Evolutionary conservation across 2,113 vertebrate genomes (phyloP).

Genomic region (Machaerirhynchus nigripectus): DNA sequence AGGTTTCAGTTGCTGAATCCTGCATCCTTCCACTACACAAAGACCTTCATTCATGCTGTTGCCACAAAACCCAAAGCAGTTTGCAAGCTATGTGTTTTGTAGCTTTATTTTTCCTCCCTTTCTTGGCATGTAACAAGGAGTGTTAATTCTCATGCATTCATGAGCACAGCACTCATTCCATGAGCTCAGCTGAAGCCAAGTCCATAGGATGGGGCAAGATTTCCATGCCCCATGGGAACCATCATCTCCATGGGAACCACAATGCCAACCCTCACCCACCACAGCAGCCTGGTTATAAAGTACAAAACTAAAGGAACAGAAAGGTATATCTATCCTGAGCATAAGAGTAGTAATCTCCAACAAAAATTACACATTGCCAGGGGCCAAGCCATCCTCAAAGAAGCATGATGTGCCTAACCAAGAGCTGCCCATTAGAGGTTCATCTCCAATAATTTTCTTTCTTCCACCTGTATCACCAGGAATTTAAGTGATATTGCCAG

Average conservation of each 20-base stretch:
- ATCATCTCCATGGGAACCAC: not conserved
- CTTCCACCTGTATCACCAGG: not conserved
- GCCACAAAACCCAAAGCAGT: not conserved
- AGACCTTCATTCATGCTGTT: not conserved
- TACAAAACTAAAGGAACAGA: not conserved
- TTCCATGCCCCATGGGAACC: too few relatives aligned
- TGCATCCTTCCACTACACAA: not conserved
- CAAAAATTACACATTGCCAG: not conserved
- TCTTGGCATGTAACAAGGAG: not conserved
- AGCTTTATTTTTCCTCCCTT: not conserved
- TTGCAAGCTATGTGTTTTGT: rapidly evolving
- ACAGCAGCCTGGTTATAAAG: not conserved
- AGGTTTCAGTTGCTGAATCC: not conserved
- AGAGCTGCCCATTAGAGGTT: not conserved
- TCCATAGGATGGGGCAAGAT: not conserved
- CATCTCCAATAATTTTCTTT: not conserved
- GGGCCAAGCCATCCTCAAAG: not conserved
- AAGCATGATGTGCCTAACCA: not conserved
- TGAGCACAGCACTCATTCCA: not conserved
- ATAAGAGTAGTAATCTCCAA: not conserved
- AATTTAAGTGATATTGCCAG: not conserved
- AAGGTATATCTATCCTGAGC: not conserved
- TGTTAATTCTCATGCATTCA: not conserved
- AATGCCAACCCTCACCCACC: not conserved
- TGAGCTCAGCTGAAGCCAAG: not conserved